These are phyloP conservation scores for Rhopalosiphum maidis DNA, from an alignment of 1,140 invertebrate species.

Conservation along the genomic window DNA sequence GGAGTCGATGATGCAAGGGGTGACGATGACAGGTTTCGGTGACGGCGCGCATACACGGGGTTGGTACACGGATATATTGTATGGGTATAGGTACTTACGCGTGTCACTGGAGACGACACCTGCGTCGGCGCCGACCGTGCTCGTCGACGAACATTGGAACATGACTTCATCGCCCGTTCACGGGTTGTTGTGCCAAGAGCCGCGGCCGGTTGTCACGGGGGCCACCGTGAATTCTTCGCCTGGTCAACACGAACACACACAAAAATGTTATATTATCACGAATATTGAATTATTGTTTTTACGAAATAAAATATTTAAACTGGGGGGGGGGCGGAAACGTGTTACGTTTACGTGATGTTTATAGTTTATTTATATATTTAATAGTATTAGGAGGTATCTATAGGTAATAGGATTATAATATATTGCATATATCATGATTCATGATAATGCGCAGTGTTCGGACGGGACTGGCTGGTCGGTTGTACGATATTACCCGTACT, in stretches of 20 bases:
- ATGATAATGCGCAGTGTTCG: neutral
- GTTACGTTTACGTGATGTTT: neutral
- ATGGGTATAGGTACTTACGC: neutral
- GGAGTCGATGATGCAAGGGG: too few species aligned
- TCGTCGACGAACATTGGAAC: slow-evolving; percentile 49
- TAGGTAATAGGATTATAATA: neutral
- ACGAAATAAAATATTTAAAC: neutral
- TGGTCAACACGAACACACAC: neutral
- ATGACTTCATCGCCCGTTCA: slow-evolving; percentile 47
- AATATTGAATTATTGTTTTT: neutral
- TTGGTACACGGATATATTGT: neutral
- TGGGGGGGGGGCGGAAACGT: neutral
- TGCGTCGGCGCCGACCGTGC: slow-evolving; percentile 18
- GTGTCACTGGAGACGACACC: slow-evolving; percentile 5
- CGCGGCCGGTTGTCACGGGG: neutral
- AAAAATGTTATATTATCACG: neutral
- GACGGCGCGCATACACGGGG: neutral
- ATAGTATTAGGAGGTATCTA: neutral
- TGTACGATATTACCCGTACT: neutral
- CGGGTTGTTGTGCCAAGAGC: neutral
- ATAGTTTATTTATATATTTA: neutral
- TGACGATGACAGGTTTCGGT: neutral
- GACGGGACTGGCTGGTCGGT: neutral
- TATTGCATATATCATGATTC: too few species aligned
- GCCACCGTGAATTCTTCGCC: neutral